These are phyloP conservation scores for Phlogophora meticulosa DNA, from an alignment of 2,888 invertebrate species.

Conservation along the genomic window DNA sequence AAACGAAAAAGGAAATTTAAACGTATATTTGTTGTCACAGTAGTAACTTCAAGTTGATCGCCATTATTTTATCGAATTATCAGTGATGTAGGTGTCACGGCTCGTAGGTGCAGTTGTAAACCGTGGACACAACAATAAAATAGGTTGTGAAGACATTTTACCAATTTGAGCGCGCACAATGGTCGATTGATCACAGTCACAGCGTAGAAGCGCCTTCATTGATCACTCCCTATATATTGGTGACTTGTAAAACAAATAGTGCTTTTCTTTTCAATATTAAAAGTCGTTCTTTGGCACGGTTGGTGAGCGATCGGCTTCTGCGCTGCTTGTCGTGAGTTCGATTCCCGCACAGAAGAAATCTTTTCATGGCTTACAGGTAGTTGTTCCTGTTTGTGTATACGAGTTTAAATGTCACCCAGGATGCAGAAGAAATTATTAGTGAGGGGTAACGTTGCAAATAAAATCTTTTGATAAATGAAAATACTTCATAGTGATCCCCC, in stretches of 20 bases:
- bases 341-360: too few species aligned
- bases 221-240: constrained; percentile 58
- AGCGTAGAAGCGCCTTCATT: constrained; percentile 56
- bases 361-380: too few species aligned
- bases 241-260: constrained; percentile 47
- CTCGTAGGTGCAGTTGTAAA: constrained; percentile 61
- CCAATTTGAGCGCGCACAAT: constrained; percentile 73
- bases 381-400: too few species aligned
- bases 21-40: constrained; percentile 47
- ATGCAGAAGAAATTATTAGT: too few species aligned
- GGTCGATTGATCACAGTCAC: constrained; percentile 75
- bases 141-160: constrained; percentile 70
- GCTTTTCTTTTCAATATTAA: constrained; percentile 20
- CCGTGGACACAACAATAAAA: constrained; percentile 64
- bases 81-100: constrained; percentile 67
- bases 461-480: constrained; percentile 16
- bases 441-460: too few species aligned
- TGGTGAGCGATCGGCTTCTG: too few species aligned
- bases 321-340: too few species aligned
- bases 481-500: background rate
- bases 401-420: too few species aligned
- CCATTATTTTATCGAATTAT: constrained; percentile 68
- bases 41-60: constrained; percentile 57
- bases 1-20: constrained; percentile 36
- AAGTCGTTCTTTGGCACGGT: constrained; percentile 1